Evolutionary conservation across 2,888 invertebrate species (phyloP), one percentile per base, ranked within the genome.

Genomic region (Leucophora obtusa): DNA sequence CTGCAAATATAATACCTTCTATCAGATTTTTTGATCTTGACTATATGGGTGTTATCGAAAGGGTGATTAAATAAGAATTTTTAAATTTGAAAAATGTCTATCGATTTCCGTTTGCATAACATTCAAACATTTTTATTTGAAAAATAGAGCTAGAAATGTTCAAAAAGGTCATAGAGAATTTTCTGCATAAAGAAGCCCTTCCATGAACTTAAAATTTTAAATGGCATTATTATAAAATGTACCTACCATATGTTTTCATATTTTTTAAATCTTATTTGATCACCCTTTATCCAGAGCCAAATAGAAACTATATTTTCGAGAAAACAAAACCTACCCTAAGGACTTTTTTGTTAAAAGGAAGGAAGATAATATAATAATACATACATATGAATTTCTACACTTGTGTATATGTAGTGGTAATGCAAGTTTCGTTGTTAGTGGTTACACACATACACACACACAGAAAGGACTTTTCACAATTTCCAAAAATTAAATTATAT

Each of bases 241-340:
- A 59, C 8, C 15, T 2, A 59, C 8, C 15, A 43, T 35, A 33
- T 17, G 17, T 65, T 28, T 28, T 28, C 6, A 1, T 6, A 28
- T 6, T 28, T 28, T 28, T 4, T 6, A 28, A 28, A 28, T 28
- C 7, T 28, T 4, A 7, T 28, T 28, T 28, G 7, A 6, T 28
- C 28, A 28, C 28, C 28, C 28, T 28, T 28, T 28, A 28, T 28
- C 6, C 6, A 7, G 3, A 28, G 1, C 4, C 3, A 28, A 28
- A 28, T 28, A 28, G 7, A 28, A 28, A 28, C 54, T 71, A 70
- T 66, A 62, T 28, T 47, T 17, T 21, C 3, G 21, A 53, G 54
- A 35, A 53, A 65, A 53, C 53, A 56, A 77, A 81, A 77, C 81
- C 77, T 81, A 81, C 81, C 81, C 81, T 81, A 81, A 81, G 81